Evolutionary conservation across 2,113 vertebrate genomes (phyloP).

Genomic region (Cavia aperea): DNA sequence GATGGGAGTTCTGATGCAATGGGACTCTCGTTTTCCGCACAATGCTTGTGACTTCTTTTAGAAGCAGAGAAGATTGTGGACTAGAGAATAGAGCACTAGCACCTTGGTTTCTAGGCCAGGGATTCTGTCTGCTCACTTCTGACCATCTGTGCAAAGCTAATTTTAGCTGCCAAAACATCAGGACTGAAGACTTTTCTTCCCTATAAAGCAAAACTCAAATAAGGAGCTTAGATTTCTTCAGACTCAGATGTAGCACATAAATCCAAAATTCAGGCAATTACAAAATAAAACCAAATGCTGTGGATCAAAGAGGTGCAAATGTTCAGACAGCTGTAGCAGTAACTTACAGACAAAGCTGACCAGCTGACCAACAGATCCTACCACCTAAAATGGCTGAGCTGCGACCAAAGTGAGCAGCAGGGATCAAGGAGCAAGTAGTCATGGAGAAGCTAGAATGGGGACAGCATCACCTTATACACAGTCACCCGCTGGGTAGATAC

Average conservation of each 20-base stretch:
- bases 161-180: background rate
- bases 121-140: background rate
- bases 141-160: background rate
- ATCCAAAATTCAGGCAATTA: background rate
- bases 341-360: background rate
- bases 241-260: background rate
- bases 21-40: background rate
- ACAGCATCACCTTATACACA: fast-evolving
- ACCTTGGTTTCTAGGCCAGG: background rate
- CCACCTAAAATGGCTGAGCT: background rate
- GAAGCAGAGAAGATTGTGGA: background rate
- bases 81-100: too few relatives aligned
- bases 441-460: background rate
- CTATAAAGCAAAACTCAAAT: background rate
- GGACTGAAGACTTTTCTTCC: background rate
- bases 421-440: background rate
- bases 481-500: fast-evolving
- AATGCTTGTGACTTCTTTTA: background rate
- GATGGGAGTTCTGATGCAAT: background rate
- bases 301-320: too few relatives aligned
- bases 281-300: background rate
- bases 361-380: background rate
- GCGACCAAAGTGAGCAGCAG: background rate
- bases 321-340: background rate
- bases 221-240: background rate